Conservation (phyloP, 2,797 vertebrate genomes). For the Ibycter americanus region DNA sequence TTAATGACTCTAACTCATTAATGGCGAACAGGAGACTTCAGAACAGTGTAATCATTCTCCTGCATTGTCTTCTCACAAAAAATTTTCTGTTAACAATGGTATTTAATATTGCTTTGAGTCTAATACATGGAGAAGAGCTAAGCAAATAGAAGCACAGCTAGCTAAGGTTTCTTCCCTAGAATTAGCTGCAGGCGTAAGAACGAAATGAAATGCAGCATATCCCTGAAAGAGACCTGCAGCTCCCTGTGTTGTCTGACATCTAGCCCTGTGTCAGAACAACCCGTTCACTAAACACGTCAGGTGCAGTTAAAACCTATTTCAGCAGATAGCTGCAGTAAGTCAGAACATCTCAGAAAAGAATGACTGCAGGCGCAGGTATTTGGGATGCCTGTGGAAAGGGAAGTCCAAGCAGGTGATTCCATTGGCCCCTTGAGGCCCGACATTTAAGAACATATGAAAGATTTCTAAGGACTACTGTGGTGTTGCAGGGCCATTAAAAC, state of each 20-base stretch:
- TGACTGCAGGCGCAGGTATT: background rate
- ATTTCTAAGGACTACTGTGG: constrained; percentile 51
- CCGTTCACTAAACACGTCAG: background rate
- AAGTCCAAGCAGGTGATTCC: constrained; percentile 17
- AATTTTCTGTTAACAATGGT: background rate
- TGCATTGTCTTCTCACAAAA: background rate
- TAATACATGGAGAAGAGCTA: background rate
- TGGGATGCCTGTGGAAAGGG: background rate
- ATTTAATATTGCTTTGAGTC: background rate
- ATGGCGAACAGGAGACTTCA: background rate
- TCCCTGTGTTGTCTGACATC: background rate
- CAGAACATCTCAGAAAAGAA: background rate
- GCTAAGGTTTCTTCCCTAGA: background rate
- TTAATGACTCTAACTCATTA: background rate
- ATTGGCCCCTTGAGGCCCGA: background rate
- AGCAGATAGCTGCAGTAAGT: background rate
- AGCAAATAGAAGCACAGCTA: background rate
- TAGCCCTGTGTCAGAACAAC: rapidly evolving
- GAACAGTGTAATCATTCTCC: background rate
- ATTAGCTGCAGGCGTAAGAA: background rate
- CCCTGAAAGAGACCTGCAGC: background rate
- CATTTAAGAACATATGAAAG: constrained; percentile 25
- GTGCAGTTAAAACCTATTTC: background rate
- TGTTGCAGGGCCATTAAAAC: constrained; percentile 38
- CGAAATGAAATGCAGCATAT: background rate